Evolutionary conservation across 2,113 vertebrate species (phyloP).

Genomic region (Eudorcas thomsonii): DNA sequence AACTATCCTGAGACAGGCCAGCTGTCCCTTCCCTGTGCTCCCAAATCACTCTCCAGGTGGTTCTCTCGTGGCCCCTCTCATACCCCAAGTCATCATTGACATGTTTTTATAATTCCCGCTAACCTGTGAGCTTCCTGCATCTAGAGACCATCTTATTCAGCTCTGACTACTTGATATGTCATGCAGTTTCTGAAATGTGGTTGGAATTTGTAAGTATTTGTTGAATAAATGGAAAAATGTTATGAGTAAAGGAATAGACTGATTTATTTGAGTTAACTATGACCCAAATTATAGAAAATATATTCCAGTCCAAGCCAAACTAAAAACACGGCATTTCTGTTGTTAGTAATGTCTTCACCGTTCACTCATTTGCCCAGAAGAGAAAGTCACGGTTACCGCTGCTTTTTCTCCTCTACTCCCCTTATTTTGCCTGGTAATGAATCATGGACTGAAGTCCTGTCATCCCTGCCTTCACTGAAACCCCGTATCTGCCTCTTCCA

Average conservation of each 20-base stretch:
- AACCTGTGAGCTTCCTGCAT: neutral
- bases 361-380: neutral
- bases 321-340: neutral
- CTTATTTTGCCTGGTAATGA: neutral
- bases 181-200: neutral
- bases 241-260: neutral
- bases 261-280: neutral
- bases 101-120: neutral
- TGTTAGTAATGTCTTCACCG: neutral
- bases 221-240: neutral
- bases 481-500: fast-evolving
- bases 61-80: neutral
- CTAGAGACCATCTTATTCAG: neutral
- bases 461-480: neutral
- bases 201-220: neutral
- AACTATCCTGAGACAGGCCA: neutral
- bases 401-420: neutral
- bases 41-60: neutral
- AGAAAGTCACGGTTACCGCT: neutral
- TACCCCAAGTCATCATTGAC: neutral
- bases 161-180: neutral
- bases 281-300: neutral
- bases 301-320: neutral
- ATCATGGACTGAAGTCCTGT: neutral
- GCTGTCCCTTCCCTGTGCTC: neutral